Percentiles rank a stretch among this genome's conserved stretches.
These are phyloP conservation scores for Cyclopterus lumpus DNA, from an alignment of 2,797 vertebrate genomes.

Conservation along the genomic window DNA sequence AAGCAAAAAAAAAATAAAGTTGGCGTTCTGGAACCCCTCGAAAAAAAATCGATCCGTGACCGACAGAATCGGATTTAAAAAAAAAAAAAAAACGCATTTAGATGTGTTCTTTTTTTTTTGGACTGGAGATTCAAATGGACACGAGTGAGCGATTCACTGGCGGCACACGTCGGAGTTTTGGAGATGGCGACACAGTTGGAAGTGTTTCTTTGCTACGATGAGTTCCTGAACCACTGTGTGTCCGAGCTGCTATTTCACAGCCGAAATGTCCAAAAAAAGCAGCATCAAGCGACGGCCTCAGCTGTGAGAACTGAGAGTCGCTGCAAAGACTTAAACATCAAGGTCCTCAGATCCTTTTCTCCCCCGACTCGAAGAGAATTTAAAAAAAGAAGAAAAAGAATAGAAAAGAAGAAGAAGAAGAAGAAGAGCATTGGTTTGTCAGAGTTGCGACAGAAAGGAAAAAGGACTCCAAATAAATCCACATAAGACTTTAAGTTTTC, in stretches of 20 bases:
- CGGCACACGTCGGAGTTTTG: constrained; percentile 15
- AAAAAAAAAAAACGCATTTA: constrained; percentile 20
- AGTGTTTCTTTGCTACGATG: constrained; percentile 45
- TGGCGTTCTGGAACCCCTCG: constrained; percentile 43
- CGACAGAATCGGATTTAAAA: constrained; percentile 37
- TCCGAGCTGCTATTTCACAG: constrained; percentile 53
- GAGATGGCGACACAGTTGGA: constrained; percentile 51
- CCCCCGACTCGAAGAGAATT: constrained; percentile 65
- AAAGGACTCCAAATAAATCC: constrained; percentile 54
- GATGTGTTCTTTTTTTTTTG: constrained; percentile 19
- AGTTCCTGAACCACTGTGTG: constrained; percentile 47
- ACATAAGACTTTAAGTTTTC: constrained; percentile 45
- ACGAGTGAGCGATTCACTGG: constrained; percentile 43
- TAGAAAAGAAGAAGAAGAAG: no score
- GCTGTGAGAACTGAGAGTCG: constrained; percentile 49
- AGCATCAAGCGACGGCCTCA: constrained; percentile 61
- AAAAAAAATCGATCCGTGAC: constrained; percentile 20
- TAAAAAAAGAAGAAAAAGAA: no score
- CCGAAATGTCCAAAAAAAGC: constrained; percentile 65
- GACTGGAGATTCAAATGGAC: constrained; percentile 32
- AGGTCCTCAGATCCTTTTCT: constrained; percentile 60
- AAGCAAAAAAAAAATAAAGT: constrained; percentile 52
- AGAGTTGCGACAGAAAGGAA: constrained; percentile 51
- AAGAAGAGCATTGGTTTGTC: constrained; percentile 70
- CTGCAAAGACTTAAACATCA: constrained; percentile 69